These are phyloP conservation scores for Schlechtendalia chinensis DNA, from an alignment of 1,140 invertebrate species.

Conservation along the genomic window DNA sequence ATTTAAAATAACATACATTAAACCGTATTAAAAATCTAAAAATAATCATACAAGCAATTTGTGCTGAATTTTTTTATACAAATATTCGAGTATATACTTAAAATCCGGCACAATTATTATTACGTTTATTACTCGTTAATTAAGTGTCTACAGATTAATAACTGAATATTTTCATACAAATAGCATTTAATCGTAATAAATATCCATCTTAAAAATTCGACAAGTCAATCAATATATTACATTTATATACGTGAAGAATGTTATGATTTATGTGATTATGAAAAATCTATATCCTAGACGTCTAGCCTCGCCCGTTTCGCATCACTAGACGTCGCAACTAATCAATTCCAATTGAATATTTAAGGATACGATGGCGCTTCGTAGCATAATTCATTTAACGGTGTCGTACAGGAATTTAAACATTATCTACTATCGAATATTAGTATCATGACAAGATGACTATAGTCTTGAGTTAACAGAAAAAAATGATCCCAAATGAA, in stretches of 20 bases:
- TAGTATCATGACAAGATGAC: not conserved
- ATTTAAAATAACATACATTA: too few relatives aligned
- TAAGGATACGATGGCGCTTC: not conserved
- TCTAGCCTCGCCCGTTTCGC: not conserved
- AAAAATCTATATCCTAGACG: not conserved
- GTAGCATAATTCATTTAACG: not conserved
- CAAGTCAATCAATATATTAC: not conserved
- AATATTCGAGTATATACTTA: too few relatives aligned
- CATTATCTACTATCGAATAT: not conserved
- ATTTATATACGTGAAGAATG: not conserved
- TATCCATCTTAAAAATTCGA: not conserved
- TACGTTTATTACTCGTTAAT: too few relatives aligned
- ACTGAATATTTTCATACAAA: too few relatives aligned
- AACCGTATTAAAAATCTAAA: too few relatives aligned
- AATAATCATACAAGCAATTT: too few relatives aligned
- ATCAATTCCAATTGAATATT: not conserved
- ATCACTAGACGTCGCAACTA: not conserved
- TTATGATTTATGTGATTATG: not conserved
- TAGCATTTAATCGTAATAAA: not conserved
- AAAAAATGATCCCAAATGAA: too few relatives aligned
- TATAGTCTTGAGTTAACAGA: too few relatives aligned
- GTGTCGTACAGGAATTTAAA: not conserved
- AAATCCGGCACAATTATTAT: too few relatives aligned
- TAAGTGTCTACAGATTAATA: too few relatives aligned
- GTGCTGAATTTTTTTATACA: too few relatives aligned